Evolutionary conservation across 2,113 vertebrate species (phyloP).

Genomic region (Collichthys lucidus): DNA sequence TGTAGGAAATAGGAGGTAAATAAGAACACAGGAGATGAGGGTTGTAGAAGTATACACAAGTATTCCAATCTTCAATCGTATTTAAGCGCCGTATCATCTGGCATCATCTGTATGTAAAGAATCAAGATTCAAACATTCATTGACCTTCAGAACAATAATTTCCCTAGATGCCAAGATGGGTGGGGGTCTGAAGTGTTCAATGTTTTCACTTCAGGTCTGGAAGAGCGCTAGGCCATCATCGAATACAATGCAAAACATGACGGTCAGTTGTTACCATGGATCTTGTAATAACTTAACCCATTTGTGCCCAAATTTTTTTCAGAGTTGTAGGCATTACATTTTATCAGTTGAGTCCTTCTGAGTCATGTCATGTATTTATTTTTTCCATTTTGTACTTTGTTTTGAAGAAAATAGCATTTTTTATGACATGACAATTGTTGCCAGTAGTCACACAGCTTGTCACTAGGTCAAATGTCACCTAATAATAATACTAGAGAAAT

Average conservation of each 20-base stretch:
- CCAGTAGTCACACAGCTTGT: too few relatives aligned
- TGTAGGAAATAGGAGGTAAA: conserved; percentile 1
- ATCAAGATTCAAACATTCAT: not conserved
- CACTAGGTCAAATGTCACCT: too few relatives aligned
- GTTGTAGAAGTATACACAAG: not conserved
- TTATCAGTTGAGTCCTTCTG: too few relatives aligned
- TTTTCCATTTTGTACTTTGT: too few relatives aligned
- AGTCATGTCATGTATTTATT: too few relatives aligned
- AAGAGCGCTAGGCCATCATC: not conserved
- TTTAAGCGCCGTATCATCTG: not conserved
- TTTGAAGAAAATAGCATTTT: too few relatives aligned
- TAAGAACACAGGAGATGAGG: not conserved
- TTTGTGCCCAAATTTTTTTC: too few relatives aligned
- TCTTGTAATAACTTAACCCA: not conserved
- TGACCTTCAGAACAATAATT: too few relatives aligned
- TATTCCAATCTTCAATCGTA: not conserved
- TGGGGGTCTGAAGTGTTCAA: not conserved
- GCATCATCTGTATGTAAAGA: not conserved
- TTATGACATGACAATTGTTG: too few relatives aligned
- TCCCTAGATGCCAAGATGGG: too few relatives aligned
- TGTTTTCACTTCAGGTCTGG: not conserved
- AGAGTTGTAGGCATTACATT: too few relatives aligned
- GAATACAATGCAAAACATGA: not conserved
- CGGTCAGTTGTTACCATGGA: not conserved
- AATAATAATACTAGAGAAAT: too few relatives aligned